phyloP scores from a whole-genome alignment of 2,797 vertebrate genomes.

The Valencia hispanica region DNA sequence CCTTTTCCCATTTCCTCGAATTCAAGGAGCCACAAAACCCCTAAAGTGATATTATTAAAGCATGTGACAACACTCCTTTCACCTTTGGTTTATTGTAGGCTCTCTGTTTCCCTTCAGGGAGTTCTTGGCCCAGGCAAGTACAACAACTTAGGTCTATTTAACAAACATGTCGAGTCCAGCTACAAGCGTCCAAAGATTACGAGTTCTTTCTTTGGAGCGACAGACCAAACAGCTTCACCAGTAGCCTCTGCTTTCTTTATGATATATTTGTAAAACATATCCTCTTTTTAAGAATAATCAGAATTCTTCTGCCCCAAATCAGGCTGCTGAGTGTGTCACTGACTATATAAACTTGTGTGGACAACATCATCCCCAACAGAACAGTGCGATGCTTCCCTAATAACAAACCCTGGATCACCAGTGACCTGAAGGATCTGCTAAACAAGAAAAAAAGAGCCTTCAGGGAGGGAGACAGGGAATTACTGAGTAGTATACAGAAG shows the following conservation, averaged over 20 bases:
- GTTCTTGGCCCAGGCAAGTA: conserved; percentile 77
- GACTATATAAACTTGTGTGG: too few relatives aligned
- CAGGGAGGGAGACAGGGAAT: too few relatives aligned
- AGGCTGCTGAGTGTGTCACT: too few relatives aligned
- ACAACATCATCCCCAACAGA: too few relatives aligned
- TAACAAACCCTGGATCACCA: too few relatives aligned
- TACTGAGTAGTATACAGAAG: too few relatives aligned
- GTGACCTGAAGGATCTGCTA: too few relatives aligned
- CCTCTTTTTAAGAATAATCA: neutral
- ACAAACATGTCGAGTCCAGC: conserved; percentile 45
- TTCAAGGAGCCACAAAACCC: conserved; percentile 7
- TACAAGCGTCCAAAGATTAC: conserved; percentile 24
- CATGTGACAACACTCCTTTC: conserved; percentile 5
- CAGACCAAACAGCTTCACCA: conserved; percentile 28
- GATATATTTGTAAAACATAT: neutral
- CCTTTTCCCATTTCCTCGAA: conserved; percentile 1
- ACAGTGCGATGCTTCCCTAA: too few relatives aligned
- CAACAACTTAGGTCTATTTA: conserved; percentile 76
- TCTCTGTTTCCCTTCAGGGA: conserved; percentile 61
- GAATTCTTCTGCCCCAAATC: neutral
- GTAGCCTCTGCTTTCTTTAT: neutral
- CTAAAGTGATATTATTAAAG: conserved; percentile 18
- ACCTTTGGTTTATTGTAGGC: conserved; percentile 19
- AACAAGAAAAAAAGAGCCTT: too few relatives aligned
- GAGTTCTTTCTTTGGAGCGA: conserved; percentile 74